Base-by-base conservation (phyloP, 2,888 invertebrate species). In the Empis livida region DNA sequence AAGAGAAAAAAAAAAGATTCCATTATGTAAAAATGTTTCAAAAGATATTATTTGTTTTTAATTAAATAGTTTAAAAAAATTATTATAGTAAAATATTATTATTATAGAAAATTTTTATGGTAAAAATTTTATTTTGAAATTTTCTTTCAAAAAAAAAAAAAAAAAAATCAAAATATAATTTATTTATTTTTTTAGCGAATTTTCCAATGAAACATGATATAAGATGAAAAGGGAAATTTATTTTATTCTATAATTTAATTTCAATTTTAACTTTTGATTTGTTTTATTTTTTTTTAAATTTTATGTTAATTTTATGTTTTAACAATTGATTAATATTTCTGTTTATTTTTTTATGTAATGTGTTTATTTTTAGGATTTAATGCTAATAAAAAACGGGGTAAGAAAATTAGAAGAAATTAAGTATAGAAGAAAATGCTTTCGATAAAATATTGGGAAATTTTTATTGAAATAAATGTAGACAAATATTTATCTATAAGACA, bases 1-100 rank as follows among this genome's bases (percentile, higher is more conserved):
- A 45, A 47, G 49, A 53, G 49, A 50, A 44, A 45, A 48, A 51
- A 52, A 53, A 50, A 46, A 54, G 51, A 51, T 51, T 53, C 48
- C 47, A 54, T 55, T 55, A 55, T 55, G 55, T 55, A 51, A 50
- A 49, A 51, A 52, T 55, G 51, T 53, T 49, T 47, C 37, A 43
- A 43, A 45, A 42, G 48, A 41, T 32, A 45, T 42, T 40, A 20
- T 44, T 38, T 48, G 44, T 41, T 42, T 47, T n/a, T n/a, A n/a
- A n/a, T n/a, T n/a, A n/a, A n/a, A n/a, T n/a, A n/a, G n/a, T n/a
- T n/a, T n/a, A n/a, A n/a, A n/a, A n/a, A n/a, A n/a, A n/a, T n/a
- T n/a, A n/a, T n/a, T n/a, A n/a, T n/a, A n/a, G n/a, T n/a, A n/a
- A n/a, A n/a, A n/a, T n/a, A n/a, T n/a, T n/a, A n/a, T n/a, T n/a